Evolutionary conservation across 2,113 vertebrate species (phyloP).

Genomic region (Perca fluviatilis): DNA sequence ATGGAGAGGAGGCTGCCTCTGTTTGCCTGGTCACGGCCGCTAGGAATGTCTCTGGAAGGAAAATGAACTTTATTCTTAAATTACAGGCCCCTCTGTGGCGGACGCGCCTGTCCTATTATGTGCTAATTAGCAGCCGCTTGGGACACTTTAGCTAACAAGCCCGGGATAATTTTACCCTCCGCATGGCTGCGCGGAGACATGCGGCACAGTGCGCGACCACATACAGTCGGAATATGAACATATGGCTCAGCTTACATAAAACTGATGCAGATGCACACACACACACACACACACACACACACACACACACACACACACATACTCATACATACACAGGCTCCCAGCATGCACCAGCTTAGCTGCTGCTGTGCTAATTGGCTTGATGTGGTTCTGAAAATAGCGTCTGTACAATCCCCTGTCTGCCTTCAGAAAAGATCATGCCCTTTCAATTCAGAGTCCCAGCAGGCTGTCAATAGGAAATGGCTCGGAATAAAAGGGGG

Average conservation of each 20-base stretch:
- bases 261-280: conserved; percentile 45
- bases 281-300: conserved; percentile 43
- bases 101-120: conserved; percentile 80
- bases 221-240: conserved; percentile 57
- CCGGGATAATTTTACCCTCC: conserved; percentile 78
- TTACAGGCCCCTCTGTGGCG: conserved; percentile 73
- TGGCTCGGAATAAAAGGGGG: conserved; percentile 42
- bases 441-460: conserved; percentile 74
- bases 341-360: conserved; percentile 74
- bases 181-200: conserved; percentile 51
- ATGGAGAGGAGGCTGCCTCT: conserved; percentile 76
- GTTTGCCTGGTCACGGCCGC: conserved; percentile 61
- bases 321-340: conserved; percentile 26
- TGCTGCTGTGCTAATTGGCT: conserved; percentile 80
- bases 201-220: conserved; percentile 34
- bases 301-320: conserved; percentile 32
- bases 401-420: conserved; percentile 61
- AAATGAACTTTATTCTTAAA: conserved; percentile 80
- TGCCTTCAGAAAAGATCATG: conserved; percentile 75
- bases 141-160: conserved; percentile 82
- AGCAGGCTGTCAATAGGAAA: conserved; percentile 62
- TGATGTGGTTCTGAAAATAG: conserved; percentile 80
- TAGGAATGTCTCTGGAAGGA: conserved; percentile 72
- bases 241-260: conserved; percentile 62
- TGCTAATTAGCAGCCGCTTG: conserved; percentile 83